phyloP scores from a whole-genome alignment of 2,797 vertebrate species.

The Vespertilio murinus region DNA sequence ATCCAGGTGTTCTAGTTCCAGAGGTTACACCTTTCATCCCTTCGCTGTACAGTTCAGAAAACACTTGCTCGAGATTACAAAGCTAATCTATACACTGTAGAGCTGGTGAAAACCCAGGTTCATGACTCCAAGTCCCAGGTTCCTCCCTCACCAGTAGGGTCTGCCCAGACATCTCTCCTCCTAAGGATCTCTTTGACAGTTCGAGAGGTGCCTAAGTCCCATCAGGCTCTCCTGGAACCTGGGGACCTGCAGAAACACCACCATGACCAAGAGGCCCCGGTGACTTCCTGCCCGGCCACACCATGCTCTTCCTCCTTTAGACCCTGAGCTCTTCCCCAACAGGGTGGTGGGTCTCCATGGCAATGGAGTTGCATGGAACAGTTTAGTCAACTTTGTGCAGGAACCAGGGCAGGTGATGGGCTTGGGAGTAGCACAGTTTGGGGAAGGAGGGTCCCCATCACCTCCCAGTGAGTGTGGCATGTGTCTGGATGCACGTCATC shows the following conservation, averaged over 20 bases:
- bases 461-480: background rate
- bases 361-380: background rate
- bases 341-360: rapidly evolving
- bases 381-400: background rate
- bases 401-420: rapidly evolving
- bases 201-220: background rate
- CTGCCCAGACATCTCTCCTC: background rate
- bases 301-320: background rate
- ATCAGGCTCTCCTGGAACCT: background rate
- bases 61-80: background rate
- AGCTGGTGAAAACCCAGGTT: background rate
- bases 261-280: rapidly evolving
- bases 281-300: too few species aligned
- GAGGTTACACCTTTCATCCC: background rate
- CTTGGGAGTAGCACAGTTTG: background rate
- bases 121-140: background rate
- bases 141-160: background rate
- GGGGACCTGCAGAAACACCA: background rate
- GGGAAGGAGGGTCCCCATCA: background rate
- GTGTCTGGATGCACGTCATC: background rate
- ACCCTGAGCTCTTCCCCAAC: background rate
- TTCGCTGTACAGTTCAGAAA: background rate
- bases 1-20: background rate
- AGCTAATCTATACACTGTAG: background rate
- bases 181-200: background rate